phyloP scores from a whole-genome alignment of 2,797 vertebrate genomes.

The Chloroceryle inda region DNA sequence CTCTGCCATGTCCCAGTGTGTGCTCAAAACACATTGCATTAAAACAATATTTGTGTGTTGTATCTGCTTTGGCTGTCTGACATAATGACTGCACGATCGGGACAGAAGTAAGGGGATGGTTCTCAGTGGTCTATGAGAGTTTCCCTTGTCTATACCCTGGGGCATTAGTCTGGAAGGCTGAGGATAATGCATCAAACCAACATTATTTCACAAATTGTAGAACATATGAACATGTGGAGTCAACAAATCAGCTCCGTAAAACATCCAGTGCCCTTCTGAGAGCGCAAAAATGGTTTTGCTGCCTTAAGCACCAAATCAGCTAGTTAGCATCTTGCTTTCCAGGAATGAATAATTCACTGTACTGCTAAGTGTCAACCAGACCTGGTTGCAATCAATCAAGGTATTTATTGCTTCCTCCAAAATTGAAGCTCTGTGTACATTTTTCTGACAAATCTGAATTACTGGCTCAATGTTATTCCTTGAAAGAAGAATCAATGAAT shows the following conservation, averaged over 20 bases:
- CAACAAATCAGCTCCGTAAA: background rate
- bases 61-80: background rate
- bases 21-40: background rate
- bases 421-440: slow-evolving; percentile 41
- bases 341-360: slow-evolving; percentile 57
- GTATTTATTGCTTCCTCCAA: slow-evolving; percentile 30
- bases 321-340: slow-evolving; percentile 50
- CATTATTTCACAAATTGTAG: background rate
- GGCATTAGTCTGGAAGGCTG: background rate
- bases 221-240: background rate
- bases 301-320: slow-evolving; percentile 34
- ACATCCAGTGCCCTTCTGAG: background rate
- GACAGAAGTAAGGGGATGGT: background rate
- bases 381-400: slow-evolving; percentile 59
- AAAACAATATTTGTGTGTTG: background rate
- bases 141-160: background rate
- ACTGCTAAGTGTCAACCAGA: background rate
- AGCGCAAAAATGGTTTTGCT: slow-evolving; percentile 1
- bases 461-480: slow-evolving; percentile 26
- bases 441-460: slow-evolving; percentile 65
- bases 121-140: background rate
- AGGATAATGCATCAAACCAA: background rate
- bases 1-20: background rate
- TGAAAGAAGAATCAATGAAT: slow-evolving; percentile 21
- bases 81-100: background rate